Evolutionary conservation across 1,140 invertebrate genomes (phyloP), one percentile per base, ranked within the genome.

Genomic region (Phymastichus coffea): DNA sequence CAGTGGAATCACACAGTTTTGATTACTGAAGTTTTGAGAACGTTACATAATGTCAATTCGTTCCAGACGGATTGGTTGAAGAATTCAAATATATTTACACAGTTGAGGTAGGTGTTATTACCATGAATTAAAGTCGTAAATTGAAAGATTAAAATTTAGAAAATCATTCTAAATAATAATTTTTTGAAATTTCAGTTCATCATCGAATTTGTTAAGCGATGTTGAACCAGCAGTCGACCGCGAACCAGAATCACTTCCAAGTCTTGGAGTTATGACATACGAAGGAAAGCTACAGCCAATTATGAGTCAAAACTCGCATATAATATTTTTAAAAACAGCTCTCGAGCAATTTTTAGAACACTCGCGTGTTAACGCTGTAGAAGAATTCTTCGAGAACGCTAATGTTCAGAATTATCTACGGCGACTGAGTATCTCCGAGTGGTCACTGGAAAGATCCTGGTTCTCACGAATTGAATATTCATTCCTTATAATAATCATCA

Each of bases 371-470:
- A 1, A 10, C 26, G 70, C 71, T 30, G 63, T 77, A 14, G 28
- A 58, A 3, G 37, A 20, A 19, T 56, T 77, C 19, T 14, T 75
- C 6, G 49, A 54, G 4, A 66, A 66, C 6, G 8, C 64, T 15
- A 59, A 71, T 15, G 41, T 80, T 10, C 2, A 43, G n/a, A 72
- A 65, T 23, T 80, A 80, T 51, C 30, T 78, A 6, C 25, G 43
- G 19, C 67, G 66, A 49, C 41, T 79, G 1, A 63, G 65, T 15
- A 64, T 54, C 35, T 38, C 43, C 6, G 63, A 72, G 0, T 80
- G 78, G 78, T 66, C 63, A 14, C 61, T 78, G 8, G 70, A 75
- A 43, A 66, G 43, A 49, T 79, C 75, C 0, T 80, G 77, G 77
- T 80, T 73, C 26, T 74, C 74, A 8, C 69, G 76, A 30, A 47